phyloP scores from a whole-genome alignment of 2,888 invertebrate genomes.

The Apomyelois bistriatella region DNA sequence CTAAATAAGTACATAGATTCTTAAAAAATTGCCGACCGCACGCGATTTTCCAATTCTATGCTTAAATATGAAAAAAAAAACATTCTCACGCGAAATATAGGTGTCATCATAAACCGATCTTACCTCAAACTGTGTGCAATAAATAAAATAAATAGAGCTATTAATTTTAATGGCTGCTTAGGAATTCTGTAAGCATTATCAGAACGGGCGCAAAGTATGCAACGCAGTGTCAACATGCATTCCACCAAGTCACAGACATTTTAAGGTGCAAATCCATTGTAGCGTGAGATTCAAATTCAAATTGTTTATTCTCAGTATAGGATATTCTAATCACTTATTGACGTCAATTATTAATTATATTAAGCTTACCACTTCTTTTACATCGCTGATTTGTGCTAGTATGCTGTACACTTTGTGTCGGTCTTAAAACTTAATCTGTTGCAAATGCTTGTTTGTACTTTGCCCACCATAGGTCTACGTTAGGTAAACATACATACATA shows the following conservation, averaged over 20 bases:
- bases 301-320: no score
- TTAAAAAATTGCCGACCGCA: no score
- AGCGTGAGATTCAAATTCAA: not conserved
- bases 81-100: slow-evolving; percentile 13
- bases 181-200: slow-evolving; percentile 47
- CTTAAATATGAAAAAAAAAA: slow-evolving; percentile 4
- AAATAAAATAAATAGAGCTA: slow-evolving; percentile 41
- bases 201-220: slow-evolving; percentile 36
- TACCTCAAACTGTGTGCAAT: slow-evolving; percentile 20
- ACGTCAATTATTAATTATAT: slow-evolving; percentile 3
- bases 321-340: no score
- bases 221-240: slow-evolving; percentile 39
- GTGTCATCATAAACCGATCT: slow-evolving; percentile 16
- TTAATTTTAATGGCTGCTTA: slow-evolving; percentile 52
- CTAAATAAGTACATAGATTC: no score
- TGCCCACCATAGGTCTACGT: no score
- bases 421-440: no score
- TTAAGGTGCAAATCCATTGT: slow-evolving; percentile 14
- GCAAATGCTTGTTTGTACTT: no score
- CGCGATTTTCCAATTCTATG: no score
- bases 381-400: no score
- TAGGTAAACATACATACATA: no score
- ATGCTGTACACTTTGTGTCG: no score
- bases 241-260: slow-evolving; percentile 39
- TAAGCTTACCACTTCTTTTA: no score